phyloP scores from a whole-genome alignment of 2,797 vertebrate genomes.

The Periophthalmus magnuspinnatus region DNA sequence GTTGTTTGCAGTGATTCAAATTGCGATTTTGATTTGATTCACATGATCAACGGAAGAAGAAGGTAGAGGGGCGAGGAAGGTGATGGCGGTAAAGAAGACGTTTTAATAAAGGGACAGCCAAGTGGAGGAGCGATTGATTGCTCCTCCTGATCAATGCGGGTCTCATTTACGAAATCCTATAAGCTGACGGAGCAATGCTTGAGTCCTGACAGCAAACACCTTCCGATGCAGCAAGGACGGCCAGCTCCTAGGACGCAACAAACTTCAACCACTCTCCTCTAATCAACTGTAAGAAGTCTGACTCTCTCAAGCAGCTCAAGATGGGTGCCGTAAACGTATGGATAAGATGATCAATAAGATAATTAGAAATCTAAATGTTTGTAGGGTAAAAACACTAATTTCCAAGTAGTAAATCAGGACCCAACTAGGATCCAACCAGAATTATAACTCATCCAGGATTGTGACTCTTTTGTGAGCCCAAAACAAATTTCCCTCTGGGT shows the following conservation, averaged over 20 bases:
- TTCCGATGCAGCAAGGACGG: conserved; percentile 42
- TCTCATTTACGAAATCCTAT: conserved; percentile 63
- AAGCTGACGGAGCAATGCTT: conserved; percentile 52
- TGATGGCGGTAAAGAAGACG: conserved; percentile 47
- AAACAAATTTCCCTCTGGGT: too few species aligned
- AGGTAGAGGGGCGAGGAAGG: conserved; percentile 17
- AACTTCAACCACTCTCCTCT: conserved; percentile 24
- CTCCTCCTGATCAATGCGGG: conserved; percentile 56
- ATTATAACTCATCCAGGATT: too few species aligned
- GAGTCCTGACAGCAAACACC: conserved; percentile 44
- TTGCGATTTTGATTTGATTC: too few species aligned
- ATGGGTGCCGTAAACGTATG: not conserved
- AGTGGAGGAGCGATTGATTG: conserved; percentile 55
- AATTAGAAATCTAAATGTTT: not conserved
- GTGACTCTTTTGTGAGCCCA: too few species aligned
- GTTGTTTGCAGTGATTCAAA: too few species aligned
- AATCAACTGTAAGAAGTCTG: not conserved
- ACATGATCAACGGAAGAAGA: not conserved
- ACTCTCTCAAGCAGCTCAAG: conserved; percentile 5
- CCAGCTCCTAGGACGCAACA: conserved; percentile 13
- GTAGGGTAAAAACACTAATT: too few species aligned
- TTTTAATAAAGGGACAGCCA: conserved; percentile 51
- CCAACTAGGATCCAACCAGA: too few species aligned
- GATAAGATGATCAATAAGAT: not conserved
- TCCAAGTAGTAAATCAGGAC: too few species aligned